Evolutionary conservation across 2,113 vertebrate genomes (phyloP), one percentile per base, ranked within the genome.

Genomic region (Potamarius usumacintae): DNA sequence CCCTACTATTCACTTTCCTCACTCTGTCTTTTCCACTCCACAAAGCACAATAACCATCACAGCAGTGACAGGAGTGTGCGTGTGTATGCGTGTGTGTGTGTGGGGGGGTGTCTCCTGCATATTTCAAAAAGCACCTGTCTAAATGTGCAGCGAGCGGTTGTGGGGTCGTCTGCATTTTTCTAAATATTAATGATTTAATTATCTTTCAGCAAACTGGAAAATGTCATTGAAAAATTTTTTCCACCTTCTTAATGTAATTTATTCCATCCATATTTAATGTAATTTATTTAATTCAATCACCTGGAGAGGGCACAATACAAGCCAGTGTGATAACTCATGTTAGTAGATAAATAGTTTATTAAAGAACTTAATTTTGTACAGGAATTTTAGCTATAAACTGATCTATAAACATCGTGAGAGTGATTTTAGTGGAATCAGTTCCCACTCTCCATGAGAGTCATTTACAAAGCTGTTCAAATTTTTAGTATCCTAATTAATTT

Each of bases 1-100:
- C 30, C 85, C 72, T 69, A 88, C 91, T 89, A 91, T 90, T 89
- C 83, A 88, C 86, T 74, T 63, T 42, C 82, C n/a, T 86, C 74
- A 84, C 86, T 81, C 67, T 78, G 27, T 71, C 50, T 52, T 85
- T 55, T 78, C 22, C 84, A 88, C 86, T 78, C 81, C 80, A 53
- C 77, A 80, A 79, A 42, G 53, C 48, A 85, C 65, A 65, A 79
- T 25, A 80, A 30, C 72, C 69, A 82, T 62, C 79, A 65, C 85
- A 25, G 85, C 83, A 88, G 84, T 53, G 85, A 91, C 34, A 88
- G 86, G 11, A 57, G 67, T 50, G 62, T 50, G 58, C 20, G 48
- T 50, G 17, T 69, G 76, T 79, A 74, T 80, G 62, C 65, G 72
- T 34, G 58, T 53, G 69, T 27, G 22, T 77, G 85, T 69, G 76